Evolutionary conservation across 2,797 vertebrate species (phyloP).

Genomic region (Muscicapa striata): DNA sequence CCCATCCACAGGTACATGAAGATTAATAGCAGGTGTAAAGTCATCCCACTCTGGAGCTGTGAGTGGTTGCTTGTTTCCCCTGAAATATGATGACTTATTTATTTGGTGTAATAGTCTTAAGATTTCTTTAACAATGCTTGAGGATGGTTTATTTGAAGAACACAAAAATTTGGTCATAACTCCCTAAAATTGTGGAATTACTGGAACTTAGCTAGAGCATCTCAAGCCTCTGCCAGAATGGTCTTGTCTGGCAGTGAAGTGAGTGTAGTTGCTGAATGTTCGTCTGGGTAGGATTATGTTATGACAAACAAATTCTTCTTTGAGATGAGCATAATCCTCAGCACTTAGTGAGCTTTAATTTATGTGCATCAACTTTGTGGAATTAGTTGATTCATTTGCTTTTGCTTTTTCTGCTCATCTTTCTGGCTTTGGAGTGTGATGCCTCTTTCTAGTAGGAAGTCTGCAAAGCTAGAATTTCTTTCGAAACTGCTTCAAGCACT

Average conservation of each 20-base stretch:
- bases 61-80: background rate
- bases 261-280: background rate
- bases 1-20: background rate
- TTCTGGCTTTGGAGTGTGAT: background rate
- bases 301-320: background rate
- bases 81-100: background rate
- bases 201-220: background rate
- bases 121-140: background rate
- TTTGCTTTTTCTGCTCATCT: background rate
- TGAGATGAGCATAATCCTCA: background rate
- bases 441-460: background rate
- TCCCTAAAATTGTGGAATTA: background rate
- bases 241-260: background rate
- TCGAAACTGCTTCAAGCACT: background rate
- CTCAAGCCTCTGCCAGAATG: background rate
- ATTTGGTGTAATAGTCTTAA: background rate
- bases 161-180: background rate
- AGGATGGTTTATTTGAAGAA: background rate
- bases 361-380: background rate
- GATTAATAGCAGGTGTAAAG: background rate
- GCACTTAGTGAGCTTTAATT: slow-evolving; percentile 28
- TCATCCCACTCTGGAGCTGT: background rate
- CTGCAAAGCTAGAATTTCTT: background rate
- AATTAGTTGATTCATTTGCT: background rate
- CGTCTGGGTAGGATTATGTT: background rate